Conservation (phyloP, 64 coral and sea anemone species). For the Platygyra sinensis region DNA sequence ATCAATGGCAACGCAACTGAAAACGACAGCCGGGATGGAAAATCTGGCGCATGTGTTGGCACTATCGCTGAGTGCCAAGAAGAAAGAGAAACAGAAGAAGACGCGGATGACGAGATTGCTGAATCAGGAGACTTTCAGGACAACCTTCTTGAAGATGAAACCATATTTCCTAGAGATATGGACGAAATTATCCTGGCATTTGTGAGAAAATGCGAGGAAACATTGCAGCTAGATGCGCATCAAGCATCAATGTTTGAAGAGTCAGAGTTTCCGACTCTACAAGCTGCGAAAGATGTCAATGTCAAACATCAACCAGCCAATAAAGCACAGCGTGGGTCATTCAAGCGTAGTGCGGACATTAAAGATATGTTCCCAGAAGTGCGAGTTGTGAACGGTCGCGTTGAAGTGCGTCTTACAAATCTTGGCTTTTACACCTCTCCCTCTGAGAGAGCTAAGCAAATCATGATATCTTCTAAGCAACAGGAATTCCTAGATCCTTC, state of each 20-base stretch:
- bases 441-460: constrained; percentile 19
- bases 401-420: constrained; percentile 62
- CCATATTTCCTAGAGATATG: constrained; percentile 50
- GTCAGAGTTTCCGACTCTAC: constrained; percentile 65
- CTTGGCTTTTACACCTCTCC: constrained; percentile 41
- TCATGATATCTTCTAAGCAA: constrained; percentile 28
- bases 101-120: not conserved
- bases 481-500: constrained; percentile 65
- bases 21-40: not conserved
- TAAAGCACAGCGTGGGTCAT: not conserved
- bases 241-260: constrained; percentile 30
- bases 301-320: not conserved
- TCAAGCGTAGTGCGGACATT: not conserved
- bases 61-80: not conserved
- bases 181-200: constrained; percentile 84
- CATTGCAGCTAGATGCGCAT: constrained; percentile 15
- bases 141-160: constrained; percentile 47
- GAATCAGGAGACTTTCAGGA: constrained; percentile 38
- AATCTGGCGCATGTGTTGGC: not conserved
- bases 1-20: not conserved
- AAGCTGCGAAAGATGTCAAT: not conserved
- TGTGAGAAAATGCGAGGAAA: constrained; percentile 59
- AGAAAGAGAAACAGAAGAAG: not conserved
- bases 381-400: constrained; percentile 44
- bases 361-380: constrained; percentile 10